Percentiles rank a stretch among this genome's conserved stretches.
These are phyloP conservation scores for Amphimedon queenslandica DNA, from an alignment of 37 sponge, comb jelly and placozoan species.

Conservation along the genomic window DNA sequence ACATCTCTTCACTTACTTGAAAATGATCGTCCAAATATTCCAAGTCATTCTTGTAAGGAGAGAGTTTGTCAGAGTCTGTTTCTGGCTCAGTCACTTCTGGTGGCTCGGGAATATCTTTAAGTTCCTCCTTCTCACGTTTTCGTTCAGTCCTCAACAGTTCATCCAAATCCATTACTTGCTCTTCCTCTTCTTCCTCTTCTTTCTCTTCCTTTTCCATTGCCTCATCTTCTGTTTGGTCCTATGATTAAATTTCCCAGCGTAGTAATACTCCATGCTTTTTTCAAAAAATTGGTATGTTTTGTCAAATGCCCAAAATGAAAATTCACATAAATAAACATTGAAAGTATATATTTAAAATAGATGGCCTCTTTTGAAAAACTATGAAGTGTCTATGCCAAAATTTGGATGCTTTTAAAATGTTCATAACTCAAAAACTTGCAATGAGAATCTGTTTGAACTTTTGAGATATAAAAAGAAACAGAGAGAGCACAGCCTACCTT, in stretches of 20 bases:
- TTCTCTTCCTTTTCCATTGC: background rate
- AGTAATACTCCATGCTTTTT: background rate
- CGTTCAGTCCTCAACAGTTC: constrained; percentile 22
- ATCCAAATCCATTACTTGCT: constrained; percentile 22
- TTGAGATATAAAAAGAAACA: no score
- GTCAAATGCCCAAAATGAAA: background rate
- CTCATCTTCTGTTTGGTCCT: background rate
- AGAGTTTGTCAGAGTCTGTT: constrained; percentile 48
- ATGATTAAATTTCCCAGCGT: background rate
- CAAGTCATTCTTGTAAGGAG: constrained; percentile 80
- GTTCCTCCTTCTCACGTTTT: constrained; percentile 23
- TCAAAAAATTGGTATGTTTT: background rate
- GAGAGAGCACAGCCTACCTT: no score
- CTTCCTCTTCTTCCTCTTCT: constrained; percentile 5
- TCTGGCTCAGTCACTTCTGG: background rate
- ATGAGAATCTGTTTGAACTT: no score
- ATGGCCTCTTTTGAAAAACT: no score
- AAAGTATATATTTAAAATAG: background rate
- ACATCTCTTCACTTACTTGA: constrained; percentile 10
- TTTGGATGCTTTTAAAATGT: no score
- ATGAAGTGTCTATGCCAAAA: no score
- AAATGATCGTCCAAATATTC: constrained; percentile 83
- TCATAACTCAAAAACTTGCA: no score
- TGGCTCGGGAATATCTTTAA: background rate
- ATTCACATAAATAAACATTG: background rate